Conservation (phyloP, 1,140 invertebrate genomes). For the Diprion similis region DNA sequence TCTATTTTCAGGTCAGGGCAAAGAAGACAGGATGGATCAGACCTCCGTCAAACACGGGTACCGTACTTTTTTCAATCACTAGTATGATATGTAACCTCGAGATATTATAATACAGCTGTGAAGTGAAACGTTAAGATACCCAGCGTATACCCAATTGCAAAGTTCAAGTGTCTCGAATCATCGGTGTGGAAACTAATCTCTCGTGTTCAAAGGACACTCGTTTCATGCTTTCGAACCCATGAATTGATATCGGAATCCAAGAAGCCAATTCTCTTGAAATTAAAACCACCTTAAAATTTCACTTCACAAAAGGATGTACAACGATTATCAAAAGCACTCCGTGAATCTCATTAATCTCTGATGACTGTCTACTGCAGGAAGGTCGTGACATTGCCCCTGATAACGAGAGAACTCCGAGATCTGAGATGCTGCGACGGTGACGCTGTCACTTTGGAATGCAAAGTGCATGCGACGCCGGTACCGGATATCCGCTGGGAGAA, state of each 20-base stretch:
- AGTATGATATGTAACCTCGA: conserved; percentile 8
- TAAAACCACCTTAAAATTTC: too few relatives aligned
- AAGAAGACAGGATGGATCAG: conserved; percentile 54
- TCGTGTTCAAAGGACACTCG: too few relatives aligned
- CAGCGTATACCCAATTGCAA: too few relatives aligned
- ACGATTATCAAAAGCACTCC: too few relatives aligned
- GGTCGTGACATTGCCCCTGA: conserved; percentile 75
- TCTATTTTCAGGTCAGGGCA: conserved; percentile 55
- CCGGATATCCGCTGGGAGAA: conserved; percentile 81
- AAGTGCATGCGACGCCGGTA: conserved; percentile 70
- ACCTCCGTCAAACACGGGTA: conserved; percentile 58
- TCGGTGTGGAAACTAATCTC: too few relatives aligned
- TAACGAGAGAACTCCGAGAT: conserved; percentile 74
- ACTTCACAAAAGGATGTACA: too few relatives aligned
- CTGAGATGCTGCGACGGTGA: conserved; percentile 84
- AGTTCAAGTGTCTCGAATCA: too few relatives aligned
- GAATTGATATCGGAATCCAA: too few relatives aligned
- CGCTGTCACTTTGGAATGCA: conserved; percentile 78
- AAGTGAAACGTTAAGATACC: conserved; percentile 4
- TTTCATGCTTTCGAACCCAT: too few relatives aligned
- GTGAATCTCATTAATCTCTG: background rate
- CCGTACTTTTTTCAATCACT: conserved; percentile 25
- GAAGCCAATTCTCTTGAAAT: too few relatives aligned
- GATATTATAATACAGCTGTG: background rate
- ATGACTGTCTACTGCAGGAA: conserved; percentile 61